Conservation (phyloP, 2,113 vertebrate species). For the Strix uralensis region DNA sequence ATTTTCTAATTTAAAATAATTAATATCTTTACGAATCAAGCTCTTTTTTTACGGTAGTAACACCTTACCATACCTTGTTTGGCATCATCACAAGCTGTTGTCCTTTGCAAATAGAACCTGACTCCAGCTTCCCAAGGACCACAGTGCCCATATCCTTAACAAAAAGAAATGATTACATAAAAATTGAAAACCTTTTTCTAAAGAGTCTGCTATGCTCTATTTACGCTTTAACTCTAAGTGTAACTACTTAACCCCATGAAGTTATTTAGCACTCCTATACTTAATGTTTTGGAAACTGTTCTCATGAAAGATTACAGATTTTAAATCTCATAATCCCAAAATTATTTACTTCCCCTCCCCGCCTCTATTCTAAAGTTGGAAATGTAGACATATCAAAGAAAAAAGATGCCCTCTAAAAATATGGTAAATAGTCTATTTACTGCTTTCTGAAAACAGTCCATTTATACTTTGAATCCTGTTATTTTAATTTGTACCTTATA, state of each 20-base stretch:
- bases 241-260: background rate
- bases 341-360: background rate
- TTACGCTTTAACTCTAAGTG: background rate
- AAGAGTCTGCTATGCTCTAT: background rate
- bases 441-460: background rate
- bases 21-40: background rate
- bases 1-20: background rate
- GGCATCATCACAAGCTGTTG: constrained; percentile 99
- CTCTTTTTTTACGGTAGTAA: background rate
- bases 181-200: background rate
- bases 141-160: constrained; percentile 97
- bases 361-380: background rate
- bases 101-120: constrained; percentile 93
- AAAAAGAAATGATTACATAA: background rate
- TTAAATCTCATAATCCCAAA: background rate
- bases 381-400: background rate
- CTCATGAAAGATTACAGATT: background rate
- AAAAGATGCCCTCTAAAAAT: background rate
- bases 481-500: constrained; percentile 86
- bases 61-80: constrained; percentile 83
- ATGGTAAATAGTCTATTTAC: background rate
- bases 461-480: background rate
- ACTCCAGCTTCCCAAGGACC: constrained; percentile 95
- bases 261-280: background rate
- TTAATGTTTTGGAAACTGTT: background rate